Evolutionary conservation across 2,888 invertebrate genomes (phyloP).

Genomic region (Heliconius sara): DNA sequence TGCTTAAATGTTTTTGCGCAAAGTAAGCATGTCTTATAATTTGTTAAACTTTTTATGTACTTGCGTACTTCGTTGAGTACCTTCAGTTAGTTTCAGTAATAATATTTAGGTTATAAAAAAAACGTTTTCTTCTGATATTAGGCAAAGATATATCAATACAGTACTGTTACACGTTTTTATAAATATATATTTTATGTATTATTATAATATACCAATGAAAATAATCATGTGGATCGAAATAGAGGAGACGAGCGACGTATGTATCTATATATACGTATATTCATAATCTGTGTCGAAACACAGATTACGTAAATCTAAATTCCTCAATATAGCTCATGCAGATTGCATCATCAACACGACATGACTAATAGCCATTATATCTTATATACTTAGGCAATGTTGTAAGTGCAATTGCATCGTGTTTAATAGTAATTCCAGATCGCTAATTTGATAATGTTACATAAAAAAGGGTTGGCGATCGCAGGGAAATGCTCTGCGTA

Average conservation of each 20-base stretch:
- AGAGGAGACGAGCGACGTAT: background rate
- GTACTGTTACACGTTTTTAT: too few species aligned
- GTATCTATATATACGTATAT: background rate
- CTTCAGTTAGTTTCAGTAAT: background rate
- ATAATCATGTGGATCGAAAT: background rate
- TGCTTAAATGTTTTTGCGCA: background rate
- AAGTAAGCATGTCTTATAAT: background rate
- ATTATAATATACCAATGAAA: too few species aligned
- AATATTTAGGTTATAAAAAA: background rate
- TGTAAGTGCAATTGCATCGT: conserved; percentile 6
- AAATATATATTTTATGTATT: too few species aligned
- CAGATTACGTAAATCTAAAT: conserved; percentile 41
- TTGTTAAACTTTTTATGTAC: background rate
- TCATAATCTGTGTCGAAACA: background rate
- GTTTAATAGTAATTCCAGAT: conserved; percentile 17
- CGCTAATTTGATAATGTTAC: conserved; percentile 7
- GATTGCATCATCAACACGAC: conserved; percentile 39
- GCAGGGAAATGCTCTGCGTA: too few species aligned
- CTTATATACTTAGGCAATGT: conserved; percentile 37
- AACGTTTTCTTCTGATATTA: background rate
- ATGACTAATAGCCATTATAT: conserved; percentile 40
- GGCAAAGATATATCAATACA: background rate
- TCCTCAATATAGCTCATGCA: conserved; percentile 40
- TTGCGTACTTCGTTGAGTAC: too few species aligned
- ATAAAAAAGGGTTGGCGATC: too few species aligned